Percentiles rank a stretch among this genome's conserved stretches.
These are phyloP conservation scores for Volucella bombylans DNA, from an alignment of 2,888 invertebrate genomes.

Conservation along the genomic window DNA sequence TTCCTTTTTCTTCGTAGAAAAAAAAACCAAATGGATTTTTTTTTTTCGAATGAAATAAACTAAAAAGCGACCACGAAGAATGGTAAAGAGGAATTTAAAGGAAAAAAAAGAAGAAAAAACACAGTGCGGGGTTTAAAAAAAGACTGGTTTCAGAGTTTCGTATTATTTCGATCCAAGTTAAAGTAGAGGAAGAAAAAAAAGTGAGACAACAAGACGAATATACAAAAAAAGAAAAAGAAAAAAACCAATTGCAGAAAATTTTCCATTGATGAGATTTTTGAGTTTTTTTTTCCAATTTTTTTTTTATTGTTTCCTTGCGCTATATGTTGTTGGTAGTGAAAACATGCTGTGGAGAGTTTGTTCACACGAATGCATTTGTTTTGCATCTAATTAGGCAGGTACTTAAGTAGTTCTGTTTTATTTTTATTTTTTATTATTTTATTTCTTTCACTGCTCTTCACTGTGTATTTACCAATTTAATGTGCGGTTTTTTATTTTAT, in stretches of 20 bases:
- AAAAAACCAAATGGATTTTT: constrained; percentile 17
- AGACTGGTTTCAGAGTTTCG: constrained; percentile 63
- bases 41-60: constrained; percentile 53
- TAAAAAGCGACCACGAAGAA: constrained; percentile 48
- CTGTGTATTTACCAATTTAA: constrained; percentile 48
- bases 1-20: constrained; percentile 29
- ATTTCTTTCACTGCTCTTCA: not conserved
- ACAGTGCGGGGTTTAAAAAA: constrained; percentile 60
- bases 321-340: constrained; percentile 56
- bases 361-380: constrained; percentile 67
- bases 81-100: constrained; percentile 55
- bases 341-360: constrained; percentile 67
- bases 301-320: constrained; percentile 23
- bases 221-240: constrained; percentile 23
- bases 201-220: constrained; percentile 47
- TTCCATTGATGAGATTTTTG: constrained; percentile 77
- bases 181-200: constrained; percentile 33
- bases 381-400: constrained; percentile 19
- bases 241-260: constrained; percentile 76
- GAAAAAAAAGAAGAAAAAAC: constrained; percentile 37
- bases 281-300: constrained; percentile 55
- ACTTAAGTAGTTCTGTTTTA: not conserved
- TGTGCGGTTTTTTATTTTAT: constrained; percentile 26
- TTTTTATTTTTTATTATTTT: too few species aligned
- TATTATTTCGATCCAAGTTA: constrained; percentile 46